Evolutionary conservation across 2,797 vertebrate genomes (phyloP).

Genomic region (Rhynchotus rufescens): DNA sequence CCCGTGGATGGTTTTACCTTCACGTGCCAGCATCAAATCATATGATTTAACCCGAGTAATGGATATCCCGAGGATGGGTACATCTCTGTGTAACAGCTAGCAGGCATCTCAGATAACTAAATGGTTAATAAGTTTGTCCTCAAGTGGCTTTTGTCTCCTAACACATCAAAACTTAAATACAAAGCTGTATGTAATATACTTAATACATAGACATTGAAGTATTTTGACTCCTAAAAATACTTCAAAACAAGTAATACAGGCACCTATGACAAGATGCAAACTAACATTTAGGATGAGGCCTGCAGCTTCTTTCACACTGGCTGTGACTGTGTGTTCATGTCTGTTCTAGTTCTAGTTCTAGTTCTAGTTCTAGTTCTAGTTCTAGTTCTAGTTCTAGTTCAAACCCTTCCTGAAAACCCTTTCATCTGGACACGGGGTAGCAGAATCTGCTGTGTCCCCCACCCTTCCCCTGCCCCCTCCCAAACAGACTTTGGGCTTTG

Average conservation of each 20-base stretch:
- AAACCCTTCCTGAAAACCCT: not conserved
- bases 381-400: too few species aligned
- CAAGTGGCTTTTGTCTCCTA: not conserved
- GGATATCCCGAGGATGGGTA: not conserved
- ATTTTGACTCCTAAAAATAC: not conserved
- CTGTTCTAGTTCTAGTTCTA: not conserved
- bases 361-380: too few species aligned
- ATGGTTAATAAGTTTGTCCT: not conserved
- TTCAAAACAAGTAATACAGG: not conserved
- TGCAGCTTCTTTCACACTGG: not conserved
- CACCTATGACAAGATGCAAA: not conserved
- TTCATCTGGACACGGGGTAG: not conserved
- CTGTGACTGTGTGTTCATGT: not conserved
- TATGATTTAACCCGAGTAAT: not conserved
- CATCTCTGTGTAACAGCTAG: not conserved
- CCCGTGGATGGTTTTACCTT: not conserved
- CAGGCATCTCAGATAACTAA: not conserved
- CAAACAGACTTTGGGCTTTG: not conserved
- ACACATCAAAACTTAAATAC: not conserved
- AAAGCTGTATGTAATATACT: not conserved
- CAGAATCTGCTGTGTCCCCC: not conserved
- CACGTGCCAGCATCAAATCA: not conserved
- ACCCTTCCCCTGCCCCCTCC: not conserved
- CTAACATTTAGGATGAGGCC: not conserved
- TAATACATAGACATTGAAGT: not conserved